These are phyloP conservation scores for Tetramorium simillimum DNA, from an alignment of 1,140 invertebrate species.

Conservation along the genomic window DNA sequence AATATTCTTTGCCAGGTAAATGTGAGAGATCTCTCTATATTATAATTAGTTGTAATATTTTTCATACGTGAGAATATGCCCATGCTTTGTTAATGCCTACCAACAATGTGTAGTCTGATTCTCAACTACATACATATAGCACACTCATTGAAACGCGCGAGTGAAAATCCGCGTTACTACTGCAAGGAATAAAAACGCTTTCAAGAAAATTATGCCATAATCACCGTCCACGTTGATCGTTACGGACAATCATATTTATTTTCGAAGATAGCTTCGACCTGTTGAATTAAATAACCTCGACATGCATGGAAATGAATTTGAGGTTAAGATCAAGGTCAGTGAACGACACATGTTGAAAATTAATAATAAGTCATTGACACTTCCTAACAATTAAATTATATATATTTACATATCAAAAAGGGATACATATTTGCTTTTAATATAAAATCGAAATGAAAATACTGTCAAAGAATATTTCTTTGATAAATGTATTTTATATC, in stretches of 20 bases:
- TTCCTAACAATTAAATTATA: background rate
- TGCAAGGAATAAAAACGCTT: background rate
- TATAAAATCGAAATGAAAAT: background rate
- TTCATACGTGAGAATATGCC: background rate
- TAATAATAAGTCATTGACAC: background rate
- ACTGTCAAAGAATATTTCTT: background rate
- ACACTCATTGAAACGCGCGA: background rate
- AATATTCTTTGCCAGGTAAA: background rate
- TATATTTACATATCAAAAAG: background rate
- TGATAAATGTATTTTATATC: background rate
- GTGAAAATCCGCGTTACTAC: background rate
- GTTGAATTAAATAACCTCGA: background rate
- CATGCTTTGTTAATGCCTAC: background rate
- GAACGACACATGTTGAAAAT: background rate
- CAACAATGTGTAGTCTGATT: background rate
- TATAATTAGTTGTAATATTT: background rate
- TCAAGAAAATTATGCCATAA: background rate
- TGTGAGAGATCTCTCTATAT: background rate
- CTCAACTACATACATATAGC: background rate
- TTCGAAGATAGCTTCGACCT: background rate
- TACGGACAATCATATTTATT: background rate
- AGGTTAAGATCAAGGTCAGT: slow-evolving; percentile 36
- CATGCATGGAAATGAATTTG: background rate
- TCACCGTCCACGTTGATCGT: background rate
- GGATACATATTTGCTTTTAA: background rate